phyloP scores from a whole-genome alignment of 2,797 vertebrate genomes.

The Pagetopsis macropterus region DNA sequence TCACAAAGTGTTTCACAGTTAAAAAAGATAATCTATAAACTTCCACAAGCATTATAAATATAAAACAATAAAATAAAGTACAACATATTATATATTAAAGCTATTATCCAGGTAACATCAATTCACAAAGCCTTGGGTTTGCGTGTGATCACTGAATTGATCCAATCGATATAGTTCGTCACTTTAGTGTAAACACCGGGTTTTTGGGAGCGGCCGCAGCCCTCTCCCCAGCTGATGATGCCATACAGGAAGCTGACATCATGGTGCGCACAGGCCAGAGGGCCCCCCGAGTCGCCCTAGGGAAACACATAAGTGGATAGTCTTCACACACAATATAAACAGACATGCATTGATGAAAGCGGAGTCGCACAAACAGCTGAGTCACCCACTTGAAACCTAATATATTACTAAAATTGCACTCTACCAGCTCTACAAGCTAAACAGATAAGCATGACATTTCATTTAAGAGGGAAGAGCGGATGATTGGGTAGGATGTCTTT shows the following conservation, averaged over 20 bases:
- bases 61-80: constrained; percentile 40
- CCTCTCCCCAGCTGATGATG: constrained; percentile 95
- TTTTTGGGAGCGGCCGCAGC: constrained; percentile 87
- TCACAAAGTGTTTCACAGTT: constrained; percentile 70
- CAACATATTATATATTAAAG: constrained; percentile 23
- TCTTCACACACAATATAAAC: constrained; percentile 42
- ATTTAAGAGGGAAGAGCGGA: constrained; percentile 24
- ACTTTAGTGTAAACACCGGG: constrained; percentile 95
- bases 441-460: constrained; percentile 49
- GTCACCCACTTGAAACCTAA: constrained; percentile 48
- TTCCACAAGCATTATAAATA: constrained; percentile 33
- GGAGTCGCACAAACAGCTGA: constrained; percentile 42
- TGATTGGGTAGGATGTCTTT: constrained; percentile 6
- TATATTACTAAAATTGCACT: constrained; percentile 17
- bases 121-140: constrained; percentile 59
- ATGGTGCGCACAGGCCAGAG: constrained; percentile 86
- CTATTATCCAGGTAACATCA: constrained; percentile 13
- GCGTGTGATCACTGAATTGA: constrained; percentile 82
- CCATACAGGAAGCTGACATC: constrained; percentile 91
- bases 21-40: constrained; percentile 41
- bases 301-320: constrained; percentile 36
- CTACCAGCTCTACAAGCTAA: constrained; percentile 18
- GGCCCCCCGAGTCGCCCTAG: constrained; percentile 97
- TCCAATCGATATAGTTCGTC: constrained; percentile 90
- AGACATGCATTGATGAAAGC: constrained; percentile 46